Evolutionary conservation across 2,797 vertebrate genomes (phyloP).

Genomic region (Helarctos malayanus): DNA sequence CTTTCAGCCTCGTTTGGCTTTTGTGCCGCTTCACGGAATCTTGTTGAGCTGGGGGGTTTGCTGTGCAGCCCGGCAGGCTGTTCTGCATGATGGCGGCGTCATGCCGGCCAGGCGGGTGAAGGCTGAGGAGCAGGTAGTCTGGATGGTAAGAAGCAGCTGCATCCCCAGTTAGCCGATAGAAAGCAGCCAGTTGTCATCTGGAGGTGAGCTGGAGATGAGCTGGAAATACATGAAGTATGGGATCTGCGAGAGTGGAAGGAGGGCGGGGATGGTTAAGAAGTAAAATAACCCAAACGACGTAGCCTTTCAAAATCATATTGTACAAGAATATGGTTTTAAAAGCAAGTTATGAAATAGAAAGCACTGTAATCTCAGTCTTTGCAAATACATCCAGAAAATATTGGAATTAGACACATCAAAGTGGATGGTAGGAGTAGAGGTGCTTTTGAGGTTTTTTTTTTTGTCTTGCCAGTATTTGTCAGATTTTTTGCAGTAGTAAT

Average conservation of each 20-base stretch:
- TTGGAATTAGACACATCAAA: neutral
- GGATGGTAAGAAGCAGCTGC: neutral
- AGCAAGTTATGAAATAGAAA: slow-evolving; percentile 5
- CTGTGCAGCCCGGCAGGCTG: neutral
- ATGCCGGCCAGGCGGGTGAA: neutral
- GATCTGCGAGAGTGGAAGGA: neutral
- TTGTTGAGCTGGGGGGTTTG: neutral
- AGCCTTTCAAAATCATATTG: neutral
- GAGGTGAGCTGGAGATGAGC: neutral
- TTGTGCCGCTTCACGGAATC: neutral
- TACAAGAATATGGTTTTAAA: slow-evolving; percentile 22
- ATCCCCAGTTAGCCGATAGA: neutral
- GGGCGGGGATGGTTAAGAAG: neutral
- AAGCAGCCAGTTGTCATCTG: neutral
- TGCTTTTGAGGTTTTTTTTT: slow-evolving; percentile 21
- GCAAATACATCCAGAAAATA: neutral
- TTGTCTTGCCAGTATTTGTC: slow-evolving; percentile 21
- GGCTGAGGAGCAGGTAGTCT: neutral
- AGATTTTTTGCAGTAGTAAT: neutral
- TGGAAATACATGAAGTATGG: neutral
- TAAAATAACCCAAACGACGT: neutral
- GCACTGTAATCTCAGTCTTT: slow-evolving; percentile 9
- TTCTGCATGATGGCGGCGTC: neutral
- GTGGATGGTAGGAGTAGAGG: neutral
- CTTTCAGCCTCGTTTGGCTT: neutral